A percentile compares a stretch with the other conserved stretches of the same genome.
phyloP scores from a whole-genome alignment of 2,797 vertebrate species.

The Tamandua tetradactyla region DNA sequence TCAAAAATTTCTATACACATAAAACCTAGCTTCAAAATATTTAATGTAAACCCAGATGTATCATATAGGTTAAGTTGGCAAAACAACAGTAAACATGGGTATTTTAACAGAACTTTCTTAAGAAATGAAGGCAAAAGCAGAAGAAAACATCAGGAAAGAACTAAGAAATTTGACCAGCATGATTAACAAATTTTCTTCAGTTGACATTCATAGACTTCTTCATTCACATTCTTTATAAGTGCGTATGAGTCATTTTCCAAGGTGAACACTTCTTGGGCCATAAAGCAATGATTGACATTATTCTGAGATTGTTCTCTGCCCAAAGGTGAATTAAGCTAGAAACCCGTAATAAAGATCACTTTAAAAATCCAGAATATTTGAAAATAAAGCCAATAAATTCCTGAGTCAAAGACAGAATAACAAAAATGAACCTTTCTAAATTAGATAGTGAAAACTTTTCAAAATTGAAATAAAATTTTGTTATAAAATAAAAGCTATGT shows the following conservation, averaged over 20 bases:
- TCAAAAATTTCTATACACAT: neutral
- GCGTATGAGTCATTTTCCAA: neutral
- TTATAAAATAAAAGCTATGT: neutral
- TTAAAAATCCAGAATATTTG: neutral
- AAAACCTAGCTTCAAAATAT: neutral
- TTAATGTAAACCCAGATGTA: neutral
- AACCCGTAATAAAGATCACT: neutral
- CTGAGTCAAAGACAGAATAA: neutral
- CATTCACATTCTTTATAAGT: neutral
- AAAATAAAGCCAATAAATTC: neutral
- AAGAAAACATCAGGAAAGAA: neutral
- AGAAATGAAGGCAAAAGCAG: neutral
- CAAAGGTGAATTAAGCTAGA: neutral
- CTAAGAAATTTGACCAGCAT: neutral
- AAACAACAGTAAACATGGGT: neutral
- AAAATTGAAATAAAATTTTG: neutral
- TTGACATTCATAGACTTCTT: neutral
- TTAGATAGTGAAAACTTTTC: neutral
- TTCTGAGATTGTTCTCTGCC: neutral
- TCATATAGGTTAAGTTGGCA: neutral
- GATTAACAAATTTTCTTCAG: neutral
- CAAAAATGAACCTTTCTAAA: neutral
- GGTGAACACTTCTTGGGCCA: neutral
- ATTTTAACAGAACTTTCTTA: neutral
- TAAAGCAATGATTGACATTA: neutral